phyloP scores from a whole-genome alignment of 2,888 invertebrate species.

The Eilema depressum region DNA sequence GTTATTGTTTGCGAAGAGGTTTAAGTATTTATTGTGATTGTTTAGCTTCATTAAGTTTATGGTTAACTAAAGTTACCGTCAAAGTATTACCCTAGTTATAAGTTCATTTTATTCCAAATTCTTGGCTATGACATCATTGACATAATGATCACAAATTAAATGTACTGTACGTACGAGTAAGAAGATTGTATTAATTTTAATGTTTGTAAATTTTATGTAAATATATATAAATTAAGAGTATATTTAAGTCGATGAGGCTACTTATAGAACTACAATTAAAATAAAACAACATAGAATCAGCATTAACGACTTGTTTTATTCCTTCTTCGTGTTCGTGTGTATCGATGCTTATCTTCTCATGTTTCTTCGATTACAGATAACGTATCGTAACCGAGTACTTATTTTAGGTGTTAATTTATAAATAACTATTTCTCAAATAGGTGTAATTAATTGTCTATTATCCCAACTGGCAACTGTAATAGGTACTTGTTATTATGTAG shows the following conservation, averaged over 20 bases:
- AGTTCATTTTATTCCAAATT: conserved; percentile 73
- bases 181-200: conserved; percentile 39
- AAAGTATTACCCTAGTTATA: conserved; percentile 82
- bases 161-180: conserved; percentile 29
- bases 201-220: conserved; percentile 68
- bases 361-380: conserved; percentile 41
- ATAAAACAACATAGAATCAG: conserved; percentile 63
- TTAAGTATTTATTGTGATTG: conserved; percentile 86
- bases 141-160: conserved; percentile 61
- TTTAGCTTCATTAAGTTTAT: conserved; percentile 68
- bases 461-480: conserved; percentile 8
- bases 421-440: conserved; percentile 23
- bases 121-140: conserved; percentile 73
- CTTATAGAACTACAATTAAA: conserved; percentile 61
- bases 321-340: conserved; percentile 35
- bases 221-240: conserved; percentile 66
- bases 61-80: conserved; percentile 84
- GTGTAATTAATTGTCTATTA: conserved; percentile 22
- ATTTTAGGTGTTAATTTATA: conserved; percentile 21
- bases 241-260: conserved; percentile 76
- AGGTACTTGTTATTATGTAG: neutral
- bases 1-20: conserved; percentile 80
- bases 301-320: conserved; percentile 63
- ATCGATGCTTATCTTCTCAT: conserved; percentile 36
- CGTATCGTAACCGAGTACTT: conserved; percentile 35